Evolutionary conservation across 2,888 invertebrate genomes (phyloP).

Genomic region (Polietes domitor): DNA sequence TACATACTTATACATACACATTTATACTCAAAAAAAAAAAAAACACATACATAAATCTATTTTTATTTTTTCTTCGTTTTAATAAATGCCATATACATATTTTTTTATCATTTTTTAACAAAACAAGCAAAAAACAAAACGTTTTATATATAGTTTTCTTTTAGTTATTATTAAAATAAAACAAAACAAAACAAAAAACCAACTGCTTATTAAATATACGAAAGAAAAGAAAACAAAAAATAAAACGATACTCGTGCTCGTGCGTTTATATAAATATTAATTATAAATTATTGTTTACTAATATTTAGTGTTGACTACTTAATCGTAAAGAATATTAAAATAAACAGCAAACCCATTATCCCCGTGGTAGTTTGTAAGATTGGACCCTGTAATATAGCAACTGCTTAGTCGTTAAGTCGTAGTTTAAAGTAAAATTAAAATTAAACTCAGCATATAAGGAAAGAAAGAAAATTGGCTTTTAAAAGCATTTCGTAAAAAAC

Average conservation of each 20-base stretch:
- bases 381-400: slow-evolving; percentile 72
- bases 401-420: slow-evolving; percentile 65
- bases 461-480: slow-evolving; percentile 62
- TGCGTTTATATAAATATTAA: slow-evolving; percentile 60
- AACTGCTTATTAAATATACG: slow-evolving; percentile 58
- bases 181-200: slow-evolving; percentile 63
- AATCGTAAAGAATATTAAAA: slow-evolving; percentile 42
- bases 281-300: slow-evolving; percentile 66
- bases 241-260: slow-evolving; percentile 40
- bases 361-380: slow-evolving; percentile 16
- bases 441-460: slow-evolving; percentile 51
- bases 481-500: slow-evolving; percentile 57
- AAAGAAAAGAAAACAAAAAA: slow-evolving; percentile 37
- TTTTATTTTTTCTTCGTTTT: slow-evolving; percentile 23
- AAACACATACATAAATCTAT: background rate
- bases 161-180: slow-evolving; percentile 32
- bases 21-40: background rate
- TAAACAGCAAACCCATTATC: slow-evolving; percentile 34
- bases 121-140: no score
- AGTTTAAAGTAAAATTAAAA: slow-evolving; percentile 47
- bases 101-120: slow-evolving; percentile 45
- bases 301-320: slow-evolving; percentile 67
- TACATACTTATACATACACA: slow-evolving; percentile 17
- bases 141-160: slow-evolving; percentile 28
- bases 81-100: slow-evolving; percentile 63